Evolutionary conservation across 2,797 vertebrate species (phyloP).

Genomic region (Cottoperca gobio): DNA sequence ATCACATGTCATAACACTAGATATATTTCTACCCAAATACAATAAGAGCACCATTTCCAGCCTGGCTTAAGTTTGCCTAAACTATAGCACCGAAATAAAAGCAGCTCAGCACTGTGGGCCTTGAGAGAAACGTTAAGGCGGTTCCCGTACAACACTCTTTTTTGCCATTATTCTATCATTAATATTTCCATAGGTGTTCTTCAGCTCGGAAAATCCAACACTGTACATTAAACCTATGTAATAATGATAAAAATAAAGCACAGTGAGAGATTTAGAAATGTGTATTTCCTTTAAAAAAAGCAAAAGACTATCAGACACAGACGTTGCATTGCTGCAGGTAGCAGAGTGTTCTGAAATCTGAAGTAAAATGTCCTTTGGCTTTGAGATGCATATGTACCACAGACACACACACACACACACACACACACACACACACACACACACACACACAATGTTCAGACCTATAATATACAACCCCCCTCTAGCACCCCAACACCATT

Average conservation of each 20-base stretch:
- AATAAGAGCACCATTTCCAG: slow-evolving; percentile 44
- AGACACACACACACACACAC: slow-evolving; percentile 49
- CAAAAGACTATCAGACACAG: slow-evolving; percentile 35
- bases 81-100: slow-evolving; percentile 22
- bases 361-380: slow-evolving; percentile 65
- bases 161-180: slow-evolving; percentile 31
- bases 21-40: slow-evolving; percentile 63
- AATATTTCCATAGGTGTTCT: too few species aligned
- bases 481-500: slow-evolving; percentile 71
- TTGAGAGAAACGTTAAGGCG: not conserved
- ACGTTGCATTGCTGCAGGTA: slow-evolving; percentile 34
- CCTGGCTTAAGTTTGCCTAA: slow-evolving; percentile 33
- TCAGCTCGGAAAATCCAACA: not conserved
- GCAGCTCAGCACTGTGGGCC: not conserved
- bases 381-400: slow-evolving; percentile 56
- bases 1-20: slow-evolving; percentile 75
- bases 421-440: slow-evolving; percentile 43
- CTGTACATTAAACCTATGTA: not conserved
- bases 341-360: slow-evolving; percentile 42
- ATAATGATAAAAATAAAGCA: slow-evolving; percentile 20
- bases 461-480: slow-evolving; percentile 74
- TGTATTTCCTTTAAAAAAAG: slow-evolving; percentile 38
- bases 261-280: not conserved
- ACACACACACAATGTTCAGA: slow-evolving; percentile 71
- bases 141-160: not conserved